Base-by-base conservation (phyloP, 2,888 invertebrate genomes). In the Zele albiditarsus region DNA sequence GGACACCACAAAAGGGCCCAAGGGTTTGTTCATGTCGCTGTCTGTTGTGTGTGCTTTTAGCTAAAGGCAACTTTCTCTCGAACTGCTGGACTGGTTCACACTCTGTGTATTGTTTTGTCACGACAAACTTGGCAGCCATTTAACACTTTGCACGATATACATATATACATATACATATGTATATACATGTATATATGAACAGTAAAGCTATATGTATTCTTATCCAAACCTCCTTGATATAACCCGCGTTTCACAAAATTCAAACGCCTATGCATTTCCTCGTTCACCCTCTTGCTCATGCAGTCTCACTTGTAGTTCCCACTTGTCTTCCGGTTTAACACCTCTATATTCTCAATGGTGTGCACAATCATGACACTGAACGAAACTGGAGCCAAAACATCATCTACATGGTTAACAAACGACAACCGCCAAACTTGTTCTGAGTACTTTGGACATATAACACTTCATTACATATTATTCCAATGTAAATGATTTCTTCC, bases 61-160 rank as follows among this genome's bases (percentile, higher is more conserved):
- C 80, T 80, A 78, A 79, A 76, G 73, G 77, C 77, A 81, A 81
- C 84, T 74, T 68, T 73, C 71, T 33, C 70, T 65, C 63, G 46
- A 67, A 70, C 63, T 71, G 57, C 71, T 60, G 70, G 62, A 68
- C 60, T 58, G 38, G 33, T 28, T 33, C 62, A 71, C 76, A 78
- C 65, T 67, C 65, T 68, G 53, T 38, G 74, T 84, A 86, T 87
- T 88, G 87, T 88, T 88, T 85, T 85, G 83, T 84, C 75, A 79
- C 77, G 80, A 81, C 79, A 84, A 88, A 87, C 85, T 88, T 85
- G 85, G 83, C 77, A 86, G 87, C 87, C 86, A 87, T 87, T 88
- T 85, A 87, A 87, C 86, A 87, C 86, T 84, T 84, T 80, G 73
- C 83, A 84, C 62, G 23, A 71, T 65, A 68, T 33, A 63, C 12